phyloP scores from a whole-genome alignment of 35 echinoderm and acorn worm species.

The Holothuria glaberrima region DNA sequence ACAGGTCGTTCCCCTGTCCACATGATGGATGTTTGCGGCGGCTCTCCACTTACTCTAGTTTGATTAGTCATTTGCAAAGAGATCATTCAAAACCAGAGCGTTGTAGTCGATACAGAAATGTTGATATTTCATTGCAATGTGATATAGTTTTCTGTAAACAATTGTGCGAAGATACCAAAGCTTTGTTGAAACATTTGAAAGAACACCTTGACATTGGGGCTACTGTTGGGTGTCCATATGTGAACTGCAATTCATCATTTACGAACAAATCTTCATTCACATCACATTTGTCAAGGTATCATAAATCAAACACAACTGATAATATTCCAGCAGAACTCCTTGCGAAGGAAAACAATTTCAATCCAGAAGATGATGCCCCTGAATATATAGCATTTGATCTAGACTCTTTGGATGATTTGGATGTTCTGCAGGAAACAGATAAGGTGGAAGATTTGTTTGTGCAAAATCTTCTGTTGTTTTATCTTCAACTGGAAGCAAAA shows the following conservation, averaged over 20 bases:
- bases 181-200: constrained; percentile 48
- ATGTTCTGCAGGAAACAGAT: constrained; percentile 10
- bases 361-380: not conserved
- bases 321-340: constrained; percentile 7
- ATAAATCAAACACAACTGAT: constrained; percentile 17
- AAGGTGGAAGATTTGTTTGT: not conserved
- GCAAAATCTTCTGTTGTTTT: constrained; percentile 12
- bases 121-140: constrained; percentile 46
- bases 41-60: constrained; percentile 2
- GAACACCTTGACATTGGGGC: constrained; percentile 48
- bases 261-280: constrained; percentile 55
- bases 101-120: not conserved
- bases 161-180: constrained; percentile 13
- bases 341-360: not conserved
- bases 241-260: constrained; percentile 20
- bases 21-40: constrained; percentile 4
- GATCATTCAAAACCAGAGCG: constrained; percentile 14
- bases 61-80: constrained; percentile 48
- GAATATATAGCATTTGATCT: not conserved
- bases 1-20: constrained; percentile 61
- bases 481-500: constrained; percentile 5
- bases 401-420: constrained; percentile 4
- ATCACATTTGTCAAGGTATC: constrained; percentile 61
- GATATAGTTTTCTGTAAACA: constrained; percentile 37
- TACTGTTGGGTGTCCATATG: constrained; percentile 43